Base-by-base conservation (phyloP, 2,113 vertebrate species). In the Pedionomus torquatus region DNA sequence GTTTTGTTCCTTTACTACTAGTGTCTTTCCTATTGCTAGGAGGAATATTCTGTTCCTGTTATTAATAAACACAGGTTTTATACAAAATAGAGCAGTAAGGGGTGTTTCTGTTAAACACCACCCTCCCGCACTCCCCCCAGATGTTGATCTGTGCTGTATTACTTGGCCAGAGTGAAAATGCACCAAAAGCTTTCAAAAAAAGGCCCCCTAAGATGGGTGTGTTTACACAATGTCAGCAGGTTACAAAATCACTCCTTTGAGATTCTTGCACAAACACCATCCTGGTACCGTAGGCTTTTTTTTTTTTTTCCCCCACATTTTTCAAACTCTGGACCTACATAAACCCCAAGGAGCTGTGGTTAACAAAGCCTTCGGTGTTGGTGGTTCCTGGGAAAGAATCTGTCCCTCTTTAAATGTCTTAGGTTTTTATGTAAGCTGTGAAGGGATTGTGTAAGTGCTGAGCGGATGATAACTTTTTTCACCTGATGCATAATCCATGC, bases 331-430 rank as follows among this genome's bases (percentile, higher is more conserved):
- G 65, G 54, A 52, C 41, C 63, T 72, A 16, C 24, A 41, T 55
- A 60, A 79, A 64, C 83, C 83, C 39, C 19, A 11, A 46, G 65
- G 69, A 81, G 15, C 3, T 48, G 78, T 54, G 51, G 20, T 63
- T 74, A 84, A 87, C 64, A 94, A 84, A 86, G 71, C 58, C 58
- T n/a, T 37, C 83, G 41, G 46, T 78, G 55, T 58, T 57, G 24
- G 19, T 28, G 46, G 63, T 87, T 89, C 37, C 68, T 84, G 72
- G 76, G 81, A 76, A 81, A 35, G 52, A 35, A 66, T 71, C 74
- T 78, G 26, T 64, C n/a, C 26, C 20, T 76, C 49, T 39, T 39
- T 57, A 52, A 48, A 25, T 30, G 31, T 71, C 23, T 57, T 41
- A 3, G 0, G 1, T 52, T 83, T 30, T 21, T 48, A 17, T 70